These are phyloP conservation scores for Eulithis prunata DNA, from an alignment of 2,888 invertebrate genomes.

Conservation along the genomic window DNA sequence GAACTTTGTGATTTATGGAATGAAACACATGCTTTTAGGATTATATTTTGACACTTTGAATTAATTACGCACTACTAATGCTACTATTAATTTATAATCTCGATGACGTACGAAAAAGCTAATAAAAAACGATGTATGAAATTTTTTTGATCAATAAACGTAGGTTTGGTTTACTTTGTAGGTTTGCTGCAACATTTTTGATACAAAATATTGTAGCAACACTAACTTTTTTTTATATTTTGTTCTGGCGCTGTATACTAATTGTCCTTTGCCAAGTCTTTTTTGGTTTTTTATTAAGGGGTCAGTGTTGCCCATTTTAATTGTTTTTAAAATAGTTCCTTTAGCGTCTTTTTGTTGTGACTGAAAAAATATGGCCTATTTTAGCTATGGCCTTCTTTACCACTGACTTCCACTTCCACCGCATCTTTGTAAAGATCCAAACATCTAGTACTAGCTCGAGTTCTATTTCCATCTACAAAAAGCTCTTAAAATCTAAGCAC, in stretches of 20 bases:
- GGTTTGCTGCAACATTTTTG: background rate
- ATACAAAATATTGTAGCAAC: too few relatives aligned
- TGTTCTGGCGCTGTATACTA: too few relatives aligned
- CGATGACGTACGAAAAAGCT: background rate
- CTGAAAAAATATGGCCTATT: background rate
- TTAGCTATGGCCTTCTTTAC: background rate
- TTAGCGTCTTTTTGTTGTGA: background rate
- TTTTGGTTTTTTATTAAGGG: too few relatives aligned
- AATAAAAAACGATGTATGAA: background rate
- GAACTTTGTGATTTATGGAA: slow-evolving; percentile 18
- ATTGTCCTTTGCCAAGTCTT: too few relatives aligned
- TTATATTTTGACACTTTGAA: slow-evolving; percentile 11
- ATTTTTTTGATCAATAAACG: background rate
- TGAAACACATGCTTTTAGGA: slow-evolving; percentile 7
- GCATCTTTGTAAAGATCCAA: background rate
- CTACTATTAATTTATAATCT: background rate
- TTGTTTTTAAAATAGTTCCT: background rate
- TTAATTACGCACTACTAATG: slow-evolving; percentile 2
- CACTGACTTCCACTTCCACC: background rate
- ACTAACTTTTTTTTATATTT: too few relatives aligned
- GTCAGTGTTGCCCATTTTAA: too few relatives aligned
- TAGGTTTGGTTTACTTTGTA: background rate
- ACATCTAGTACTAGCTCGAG: background rate
- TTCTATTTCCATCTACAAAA: slow-evolving; percentile 16
- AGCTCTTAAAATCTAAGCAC: slow-evolving; percentile 9